phyloP scores from a whole-genome alignment of 2,113 vertebrate species.

The Nematolebias whitei region DNA sequence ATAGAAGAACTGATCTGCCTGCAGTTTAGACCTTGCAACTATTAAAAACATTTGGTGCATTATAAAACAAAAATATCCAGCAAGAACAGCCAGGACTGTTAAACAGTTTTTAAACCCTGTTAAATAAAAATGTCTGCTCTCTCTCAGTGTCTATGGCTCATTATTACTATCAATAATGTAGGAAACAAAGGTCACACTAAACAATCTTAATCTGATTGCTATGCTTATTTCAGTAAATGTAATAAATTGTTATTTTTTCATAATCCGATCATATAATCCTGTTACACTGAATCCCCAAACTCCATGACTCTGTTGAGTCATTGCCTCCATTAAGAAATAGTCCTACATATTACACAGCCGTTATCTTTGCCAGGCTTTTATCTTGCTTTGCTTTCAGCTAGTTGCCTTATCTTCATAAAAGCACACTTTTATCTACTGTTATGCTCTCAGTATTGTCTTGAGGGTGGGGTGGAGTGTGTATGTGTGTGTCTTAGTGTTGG shows the following conservation, averaged over 20 bases:
- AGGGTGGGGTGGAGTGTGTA: constrained; percentile 27
- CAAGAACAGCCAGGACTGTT: too few species aligned
- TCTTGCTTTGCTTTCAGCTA: constrained; percentile 49
- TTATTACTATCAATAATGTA: constrained; percentile 22
- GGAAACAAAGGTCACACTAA: constrained; percentile 48
- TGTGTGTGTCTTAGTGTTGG: constrained; percentile 9
- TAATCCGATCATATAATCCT: constrained; percentile 43
- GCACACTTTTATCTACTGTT: constrained; percentile 43
- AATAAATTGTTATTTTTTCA: constrained; percentile 33
- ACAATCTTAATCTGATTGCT: constrained; percentile 33
- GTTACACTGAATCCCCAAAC: constrained; percentile 45
- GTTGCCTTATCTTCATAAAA: constrained; percentile 57
- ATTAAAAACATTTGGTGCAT: too few species aligned
- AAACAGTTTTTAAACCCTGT: constrained; percentile 33
- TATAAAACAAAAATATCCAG: too few species aligned
- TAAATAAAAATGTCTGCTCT: constrained; percentile 4
- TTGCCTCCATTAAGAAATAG: constrained; percentile 60
- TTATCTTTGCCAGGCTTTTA: constrained; percentile 52
- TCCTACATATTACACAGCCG: constrained; percentile 62
- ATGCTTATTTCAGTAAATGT: constrained; percentile 41
- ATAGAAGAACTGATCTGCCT: too few species aligned
- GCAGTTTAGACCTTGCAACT: too few species aligned
- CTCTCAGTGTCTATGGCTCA: constrained; percentile 6
- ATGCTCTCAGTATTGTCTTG: constrained; percentile 41
- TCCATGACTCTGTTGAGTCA: constrained; percentile 46